Percentiles rank a stretch among this genome's conserved stretches.
phyloP scores from a whole-genome alignment of 2,113 vertebrate species.

The Pelecanus crispus region DNA sequence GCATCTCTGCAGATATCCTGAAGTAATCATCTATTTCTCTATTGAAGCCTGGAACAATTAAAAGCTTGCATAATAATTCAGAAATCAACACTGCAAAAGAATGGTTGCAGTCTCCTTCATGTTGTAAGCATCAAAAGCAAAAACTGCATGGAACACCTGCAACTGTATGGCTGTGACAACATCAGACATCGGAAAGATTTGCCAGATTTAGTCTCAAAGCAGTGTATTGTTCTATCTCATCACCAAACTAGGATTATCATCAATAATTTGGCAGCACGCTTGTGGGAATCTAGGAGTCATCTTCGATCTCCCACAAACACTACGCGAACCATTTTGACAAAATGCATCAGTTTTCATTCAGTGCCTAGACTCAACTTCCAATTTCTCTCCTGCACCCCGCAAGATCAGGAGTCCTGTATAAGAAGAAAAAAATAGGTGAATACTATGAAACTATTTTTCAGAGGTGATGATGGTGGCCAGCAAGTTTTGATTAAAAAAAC shows the following conservation, averaged over 20 bases:
- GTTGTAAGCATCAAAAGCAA: background rate
- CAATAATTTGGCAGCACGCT: background rate
- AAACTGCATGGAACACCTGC: background rate
- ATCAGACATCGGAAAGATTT: background rate
- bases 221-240: background rate
- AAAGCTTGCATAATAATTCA: background rate
- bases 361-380: background rate
- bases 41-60: background rate
- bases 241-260: background rate
- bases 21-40: background rate
- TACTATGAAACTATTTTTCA: background rate
- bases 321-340: background rate
- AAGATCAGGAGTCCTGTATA: background rate
- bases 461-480: background rate
- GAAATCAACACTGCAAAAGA: background rate
- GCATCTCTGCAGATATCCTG: background rate
- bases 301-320: background rate
- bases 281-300: background rate
- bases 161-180: background rate
- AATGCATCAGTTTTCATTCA: background rate
- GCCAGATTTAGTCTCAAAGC: background rate
- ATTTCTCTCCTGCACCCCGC: accelerated
- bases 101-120: background rate
- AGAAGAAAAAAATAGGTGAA: background rate
- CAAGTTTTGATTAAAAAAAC: background rate